phyloP scores from a whole-genome alignment of 2,888 invertebrate genomes.

The Drosophila macrothrix region DNA sequence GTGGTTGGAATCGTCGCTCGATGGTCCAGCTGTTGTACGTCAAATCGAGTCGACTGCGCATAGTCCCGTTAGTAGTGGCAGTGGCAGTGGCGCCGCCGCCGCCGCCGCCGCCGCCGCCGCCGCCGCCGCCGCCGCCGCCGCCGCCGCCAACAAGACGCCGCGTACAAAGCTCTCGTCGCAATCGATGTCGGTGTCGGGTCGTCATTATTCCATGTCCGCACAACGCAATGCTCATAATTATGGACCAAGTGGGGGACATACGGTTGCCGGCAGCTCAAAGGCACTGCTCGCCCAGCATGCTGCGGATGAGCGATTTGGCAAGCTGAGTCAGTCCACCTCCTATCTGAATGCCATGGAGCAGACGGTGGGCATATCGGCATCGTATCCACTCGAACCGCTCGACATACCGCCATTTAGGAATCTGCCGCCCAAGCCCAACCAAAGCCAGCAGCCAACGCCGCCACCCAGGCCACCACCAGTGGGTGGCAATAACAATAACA shows the following conservation, averaged over 20 bases:
- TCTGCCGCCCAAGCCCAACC: conserved; percentile 74
- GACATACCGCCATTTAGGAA: conserved; percentile 61
- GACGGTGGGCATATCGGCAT: conserved; percentile 67
- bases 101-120: conserved; percentile 32
- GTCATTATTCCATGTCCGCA: conserved; percentile 75
- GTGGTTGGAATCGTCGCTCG: conserved; percentile 85
- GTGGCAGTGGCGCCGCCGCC: conserved; percentile 28
- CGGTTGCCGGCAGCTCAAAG: conserved; percentile 59
- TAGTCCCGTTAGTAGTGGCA: conserved; percentile 49
- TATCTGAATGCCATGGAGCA: conserved; percentile 81
- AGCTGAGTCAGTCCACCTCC: conserved; percentile 84
- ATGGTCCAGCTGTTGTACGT: conserved; percentile 81
- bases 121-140: too few species aligned
- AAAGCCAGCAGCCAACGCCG: conserved; percentile 68
- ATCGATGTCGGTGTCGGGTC: conserved; percentile 82
- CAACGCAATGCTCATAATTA: conserved; percentile 56
- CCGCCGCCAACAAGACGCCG: conserved; percentile 29
- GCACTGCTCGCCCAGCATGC: conserved; percentile 61
- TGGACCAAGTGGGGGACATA: conserved; percentile 42
- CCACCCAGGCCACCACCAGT: conserved; percentile 72
- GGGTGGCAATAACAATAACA: conserved; percentile 29
- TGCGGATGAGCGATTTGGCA: conserved; percentile 68
- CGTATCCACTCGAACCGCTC: conserved; percentile 65
- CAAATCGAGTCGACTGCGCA: conserved; percentile 62
- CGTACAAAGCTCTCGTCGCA: conserved; percentile 84